Evolutionary conservation across 1,140 invertebrate genomes (phyloP).

Genomic region (Zaprionus taronus): DNA sequence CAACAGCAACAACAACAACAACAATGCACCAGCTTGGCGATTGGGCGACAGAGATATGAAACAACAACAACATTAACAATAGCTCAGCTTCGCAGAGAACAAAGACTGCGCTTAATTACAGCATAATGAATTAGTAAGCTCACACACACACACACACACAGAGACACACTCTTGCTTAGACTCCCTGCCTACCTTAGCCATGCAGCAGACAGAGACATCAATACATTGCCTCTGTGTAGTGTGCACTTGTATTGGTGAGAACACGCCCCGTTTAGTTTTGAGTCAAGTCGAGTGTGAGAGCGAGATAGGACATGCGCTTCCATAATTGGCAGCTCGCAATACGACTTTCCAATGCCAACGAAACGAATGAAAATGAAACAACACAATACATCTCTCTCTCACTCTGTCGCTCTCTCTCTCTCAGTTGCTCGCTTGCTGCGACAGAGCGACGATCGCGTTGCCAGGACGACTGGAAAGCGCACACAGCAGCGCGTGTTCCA

Average conservation of each 20-base stretch:
- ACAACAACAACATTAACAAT: conserved; percentile 47
- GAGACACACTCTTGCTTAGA: not conserved
- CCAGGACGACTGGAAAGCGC: conserved; percentile 74
- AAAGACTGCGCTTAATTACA: conserved; percentile 71
- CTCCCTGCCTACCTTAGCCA: too few relatives aligned
- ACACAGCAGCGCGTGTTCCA: conserved; percentile 36
- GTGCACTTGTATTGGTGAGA: conserved; percentile 25
- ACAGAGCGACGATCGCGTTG: conserved; percentile 62
- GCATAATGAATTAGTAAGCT: conserved; percentile 72
- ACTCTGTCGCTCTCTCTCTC: conserved; percentile 33
- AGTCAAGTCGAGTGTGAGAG: conserved; percentile 45
- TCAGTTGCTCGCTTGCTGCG: conserved; percentile 12
- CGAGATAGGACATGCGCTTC: conserved; percentile 50
- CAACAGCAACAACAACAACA: not conserved
- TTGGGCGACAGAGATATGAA: conserved; percentile 51
- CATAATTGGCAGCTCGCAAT: conserved; percentile 55
- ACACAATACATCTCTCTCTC: not conserved
- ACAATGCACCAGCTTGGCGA: conserved; percentile 30
- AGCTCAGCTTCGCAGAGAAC: conserved; percentile 46
- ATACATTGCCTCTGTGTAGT: conserved; percentile 15
- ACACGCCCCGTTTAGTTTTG: conserved; percentile 63
- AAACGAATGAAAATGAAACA: conserved; percentile 26
- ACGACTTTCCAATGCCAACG: conserved; percentile 56
- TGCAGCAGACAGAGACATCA: conserved; percentile 51
- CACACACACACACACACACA: conserved; percentile 41